A percentile compares a stretch with the other conserved stretches of the same genome.
Evolutionary conservation across 2,888 invertebrate species (phyloP).

Genomic region (Meta bourneti): DNA sequence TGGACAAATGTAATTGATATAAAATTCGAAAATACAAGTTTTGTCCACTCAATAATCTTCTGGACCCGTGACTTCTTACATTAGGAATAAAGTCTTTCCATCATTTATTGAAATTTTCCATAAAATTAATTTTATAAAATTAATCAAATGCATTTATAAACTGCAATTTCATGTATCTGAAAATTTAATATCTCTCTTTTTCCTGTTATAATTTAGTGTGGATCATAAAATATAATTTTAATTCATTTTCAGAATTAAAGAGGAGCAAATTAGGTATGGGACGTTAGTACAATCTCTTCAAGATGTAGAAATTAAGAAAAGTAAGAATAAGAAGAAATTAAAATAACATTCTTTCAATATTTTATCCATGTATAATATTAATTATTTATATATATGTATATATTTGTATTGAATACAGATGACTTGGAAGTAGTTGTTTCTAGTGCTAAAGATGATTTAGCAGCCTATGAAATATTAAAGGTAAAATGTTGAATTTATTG

Average conservation of each 20-base stretch:
- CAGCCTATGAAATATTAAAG: slow-evolving; percentile 21
- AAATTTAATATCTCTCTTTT: neutral
- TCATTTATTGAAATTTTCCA: too few species aligned
- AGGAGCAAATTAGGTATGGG: slow-evolving; percentile 9
- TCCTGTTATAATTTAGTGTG: too few species aligned
- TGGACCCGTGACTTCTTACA: too few species aligned
- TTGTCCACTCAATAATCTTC: too few species aligned
- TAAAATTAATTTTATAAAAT: too few species aligned
- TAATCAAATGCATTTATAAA: too few species aligned
- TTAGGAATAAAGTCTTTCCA: too few species aligned
- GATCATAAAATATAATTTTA: neutral
- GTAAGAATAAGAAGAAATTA: neutral
- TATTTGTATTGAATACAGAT: slow-evolving; percentile 4
- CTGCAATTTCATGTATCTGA: neutral
- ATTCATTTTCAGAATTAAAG: slow-evolving; percentile 10
- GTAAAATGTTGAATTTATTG: neutral
- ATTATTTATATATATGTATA: neutral
- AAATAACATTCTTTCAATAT: neutral
- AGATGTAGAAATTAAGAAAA: neutral
- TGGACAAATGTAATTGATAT: too few species aligned
- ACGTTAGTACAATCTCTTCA: neutral
- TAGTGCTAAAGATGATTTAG: slow-evolving; percentile 24
- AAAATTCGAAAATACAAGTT: too few species aligned
- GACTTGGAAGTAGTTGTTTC: slow-evolving; percentile 21
- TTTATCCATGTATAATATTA: neutral